These are phyloP conservation scores for Spinus pinus DNA, from an alignment of 2,797 vertebrate genomes.

Conservation along the genomic window DNA sequence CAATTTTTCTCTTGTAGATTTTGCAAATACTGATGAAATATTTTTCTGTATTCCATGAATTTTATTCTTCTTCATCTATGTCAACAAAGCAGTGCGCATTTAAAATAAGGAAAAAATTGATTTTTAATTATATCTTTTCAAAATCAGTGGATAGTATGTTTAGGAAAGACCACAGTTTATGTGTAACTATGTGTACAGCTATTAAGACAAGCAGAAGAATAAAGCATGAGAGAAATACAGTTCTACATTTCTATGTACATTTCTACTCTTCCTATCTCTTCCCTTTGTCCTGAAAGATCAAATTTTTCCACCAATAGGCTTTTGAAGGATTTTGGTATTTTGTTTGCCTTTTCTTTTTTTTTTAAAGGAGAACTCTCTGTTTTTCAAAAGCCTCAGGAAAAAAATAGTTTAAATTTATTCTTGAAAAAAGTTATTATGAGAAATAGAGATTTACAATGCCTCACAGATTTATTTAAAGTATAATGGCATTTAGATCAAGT, in stretches of 20 bases:
- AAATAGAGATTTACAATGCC: background rate
- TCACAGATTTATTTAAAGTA: background rate
- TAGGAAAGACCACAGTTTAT: background rate
- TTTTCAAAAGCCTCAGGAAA: background rate
- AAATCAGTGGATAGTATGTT: background rate
- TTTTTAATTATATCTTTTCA: background rate
- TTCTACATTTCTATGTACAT: background rate
- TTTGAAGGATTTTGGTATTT: background rate
- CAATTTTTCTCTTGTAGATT: background rate
- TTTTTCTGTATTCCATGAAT: background rate
- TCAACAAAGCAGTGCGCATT: background rate
- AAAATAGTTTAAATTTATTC: background rate
- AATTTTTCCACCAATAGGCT: background rate
- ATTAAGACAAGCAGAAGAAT: background rate
- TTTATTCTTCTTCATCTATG: background rate
- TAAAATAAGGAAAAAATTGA: background rate
- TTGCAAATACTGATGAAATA: background rate
- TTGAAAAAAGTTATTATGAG: background rate
- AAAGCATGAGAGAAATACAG: background rate
- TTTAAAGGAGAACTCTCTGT: accelerated
- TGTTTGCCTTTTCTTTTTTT: accelerated
- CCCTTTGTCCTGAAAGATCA: background rate
- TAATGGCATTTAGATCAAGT: background rate
- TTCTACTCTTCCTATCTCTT: background rate
- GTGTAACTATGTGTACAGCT: background rate